Evolutionary conservation across 2,888 invertebrate genomes (phyloP).

Genomic region (Ichneumon xanthorius): DNA sequence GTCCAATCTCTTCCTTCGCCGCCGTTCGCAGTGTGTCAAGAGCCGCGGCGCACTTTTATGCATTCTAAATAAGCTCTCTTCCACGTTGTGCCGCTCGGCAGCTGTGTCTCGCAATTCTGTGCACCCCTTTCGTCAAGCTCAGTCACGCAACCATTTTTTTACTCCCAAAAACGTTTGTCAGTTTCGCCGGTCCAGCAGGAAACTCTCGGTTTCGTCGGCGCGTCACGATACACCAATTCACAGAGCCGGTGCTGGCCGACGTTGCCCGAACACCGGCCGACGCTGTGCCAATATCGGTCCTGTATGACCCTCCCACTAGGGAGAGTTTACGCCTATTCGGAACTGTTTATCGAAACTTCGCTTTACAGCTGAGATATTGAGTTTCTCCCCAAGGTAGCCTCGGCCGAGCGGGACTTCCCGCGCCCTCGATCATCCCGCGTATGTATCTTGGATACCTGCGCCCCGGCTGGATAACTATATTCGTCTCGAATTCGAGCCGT

Average conservation of each 20-base stretch:
- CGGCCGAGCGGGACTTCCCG: slow-evolving; percentile 6
- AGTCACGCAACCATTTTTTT: background rate
- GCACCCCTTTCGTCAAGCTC: no score
- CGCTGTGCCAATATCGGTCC: no score
- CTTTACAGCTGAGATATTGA: no score
- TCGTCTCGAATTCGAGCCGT: slow-evolving; percentile 44
- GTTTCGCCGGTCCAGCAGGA: no score
- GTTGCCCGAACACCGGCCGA: no score
- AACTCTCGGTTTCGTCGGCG: no score
- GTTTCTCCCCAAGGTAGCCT: no score
- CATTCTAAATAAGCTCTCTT: slow-evolving; percentile 73
- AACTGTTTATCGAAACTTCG: no score
- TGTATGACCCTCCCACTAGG: no score
- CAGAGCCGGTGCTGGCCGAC: no score
- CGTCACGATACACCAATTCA: no score
- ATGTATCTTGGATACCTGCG: slow-evolving; percentile 29
- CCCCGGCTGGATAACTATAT: slow-evolving; percentile 3
- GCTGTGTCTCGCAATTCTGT: background rate
- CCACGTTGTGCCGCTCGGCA: slow-evolving; percentile 14
- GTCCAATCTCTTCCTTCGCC: slow-evolving; percentile 29
- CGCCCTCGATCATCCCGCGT: slow-evolving; percentile 8
- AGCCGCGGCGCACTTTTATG: slow-evolving; percentile 70
- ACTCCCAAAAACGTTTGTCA: background rate
- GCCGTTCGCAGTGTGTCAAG: slow-evolving; percentile 72
- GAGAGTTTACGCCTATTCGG: no score